Percentiles rank a stretch among this genome's conserved stretches.
These are phyloP conservation scores for Elachura formosa DNA, from an alignment of 2,113 vertebrate species.

Conservation along the genomic window DNA sequence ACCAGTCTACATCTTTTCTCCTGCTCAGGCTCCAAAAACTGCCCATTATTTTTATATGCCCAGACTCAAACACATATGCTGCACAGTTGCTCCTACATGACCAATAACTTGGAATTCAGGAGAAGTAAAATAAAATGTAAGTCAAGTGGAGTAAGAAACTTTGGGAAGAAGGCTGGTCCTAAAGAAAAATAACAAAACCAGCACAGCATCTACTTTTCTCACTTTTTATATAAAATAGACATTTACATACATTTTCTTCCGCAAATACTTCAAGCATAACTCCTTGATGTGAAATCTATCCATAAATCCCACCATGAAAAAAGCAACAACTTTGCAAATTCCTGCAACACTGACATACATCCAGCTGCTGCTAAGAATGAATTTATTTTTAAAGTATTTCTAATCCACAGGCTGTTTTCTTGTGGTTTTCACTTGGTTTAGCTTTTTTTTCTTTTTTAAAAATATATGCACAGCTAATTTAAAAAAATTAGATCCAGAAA, in stretches of 20 bases:
- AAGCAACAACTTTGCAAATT: conserved; percentile 45
- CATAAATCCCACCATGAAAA: conserved; percentile 45
- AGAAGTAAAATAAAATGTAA: neutral
- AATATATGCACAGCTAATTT: conserved; percentile 19
- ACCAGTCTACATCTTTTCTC: neutral
- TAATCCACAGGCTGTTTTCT: neutral
- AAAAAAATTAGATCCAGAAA: neutral
- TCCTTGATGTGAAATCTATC: conserved; percentile 48
- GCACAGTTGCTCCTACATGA: neutral
- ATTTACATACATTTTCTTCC: conserved; percentile 71
- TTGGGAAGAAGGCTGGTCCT: neutral
- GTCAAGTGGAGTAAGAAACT: neutral
- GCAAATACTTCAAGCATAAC: conserved; percentile 42
- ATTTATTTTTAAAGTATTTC: conserved; percentile 12
- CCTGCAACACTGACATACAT: conserved; percentile 31
- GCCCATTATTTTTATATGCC: neutral
- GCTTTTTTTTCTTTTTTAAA: neutral
- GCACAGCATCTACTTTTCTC: conserved; percentile 23
- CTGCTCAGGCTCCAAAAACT: neutral
- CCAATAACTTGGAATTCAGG: neutral
- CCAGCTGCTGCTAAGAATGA: conserved; percentile 25
- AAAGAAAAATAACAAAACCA: conserved; percentile 23
- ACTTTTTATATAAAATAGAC: conserved; percentile 77
- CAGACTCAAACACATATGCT: neutral
- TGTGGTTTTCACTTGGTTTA: neutral